Evolutionary conservation across 2,113 vertebrate species (phyloP).

Genomic region (Cyphomyrus discorhynchus): DNA sequence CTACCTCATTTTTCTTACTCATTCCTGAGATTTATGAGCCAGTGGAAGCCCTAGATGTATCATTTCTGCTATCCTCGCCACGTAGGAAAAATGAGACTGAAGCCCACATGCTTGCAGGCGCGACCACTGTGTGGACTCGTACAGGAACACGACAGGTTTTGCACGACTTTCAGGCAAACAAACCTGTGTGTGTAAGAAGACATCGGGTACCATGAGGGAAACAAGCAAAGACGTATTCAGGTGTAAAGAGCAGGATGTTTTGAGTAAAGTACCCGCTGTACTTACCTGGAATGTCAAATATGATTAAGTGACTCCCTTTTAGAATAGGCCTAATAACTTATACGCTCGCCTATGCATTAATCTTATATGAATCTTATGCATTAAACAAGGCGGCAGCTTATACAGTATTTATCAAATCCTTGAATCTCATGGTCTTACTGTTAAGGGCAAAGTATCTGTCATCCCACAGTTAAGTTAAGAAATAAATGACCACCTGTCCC

Average conservation of each 20-base stretch:
- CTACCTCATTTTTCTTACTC: conserved; percentile 7
- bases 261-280: background rate
- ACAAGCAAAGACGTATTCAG: background rate
- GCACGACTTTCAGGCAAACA: background rate
- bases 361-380: background rate
- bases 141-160: background rate
- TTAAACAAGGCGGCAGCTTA: background rate
- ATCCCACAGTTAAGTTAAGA: background rate
- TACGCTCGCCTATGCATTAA: background rate
- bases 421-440: background rate
- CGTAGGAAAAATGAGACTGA: background rate
- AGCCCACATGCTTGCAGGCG: conserved; percentile 9
- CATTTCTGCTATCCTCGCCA: background rate
- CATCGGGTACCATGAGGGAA: background rate
- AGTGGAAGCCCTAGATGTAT: conserved; percentile 16
- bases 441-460: background rate
- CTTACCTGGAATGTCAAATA: background rate
- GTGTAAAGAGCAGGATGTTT: background rate
- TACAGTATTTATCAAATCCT: background rate
- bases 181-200: background rate
- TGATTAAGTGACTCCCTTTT: background rate
- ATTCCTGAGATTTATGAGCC: conserved; percentile 23
- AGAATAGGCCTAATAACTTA: background rate
- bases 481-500: background rate
- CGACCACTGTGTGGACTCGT: background rate